phyloP scores from a whole-genome alignment of 2,888 invertebrate species.

The Trachelus stipa region DNA sequence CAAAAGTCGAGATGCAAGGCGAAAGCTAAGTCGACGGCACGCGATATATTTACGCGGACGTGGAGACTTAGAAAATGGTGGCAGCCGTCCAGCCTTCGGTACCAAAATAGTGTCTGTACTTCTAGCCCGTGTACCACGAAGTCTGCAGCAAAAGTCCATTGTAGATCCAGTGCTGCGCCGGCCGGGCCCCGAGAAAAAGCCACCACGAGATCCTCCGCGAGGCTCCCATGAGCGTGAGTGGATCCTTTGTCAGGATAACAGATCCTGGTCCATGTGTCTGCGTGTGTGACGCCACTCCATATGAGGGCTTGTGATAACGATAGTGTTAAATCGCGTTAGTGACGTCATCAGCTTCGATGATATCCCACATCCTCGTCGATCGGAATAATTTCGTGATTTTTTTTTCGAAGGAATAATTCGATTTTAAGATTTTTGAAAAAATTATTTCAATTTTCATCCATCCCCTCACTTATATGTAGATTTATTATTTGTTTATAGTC shows the following conservation, averaged over 20 bases:
- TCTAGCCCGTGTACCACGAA: conserved; percentile 32
- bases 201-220: conserved; percentile 33
- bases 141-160: conserved; percentile 20
- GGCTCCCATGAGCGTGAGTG: conserved; percentile 61
- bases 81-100: conserved; percentile 60
- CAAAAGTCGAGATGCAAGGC: conserved; percentile 35
- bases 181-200: conserved; percentile 38
- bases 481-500: too few relatives aligned
- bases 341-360: not conserved
- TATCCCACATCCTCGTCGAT: not conserved
- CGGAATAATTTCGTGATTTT: not conserved
- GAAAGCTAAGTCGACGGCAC: conserved; percentile 31
- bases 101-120: conserved; percentile 42
- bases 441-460: too few relatives aligned
- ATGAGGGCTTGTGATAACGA: not conserved
- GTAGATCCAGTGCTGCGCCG: conserved; percentile 48
- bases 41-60: conserved; percentile 63
- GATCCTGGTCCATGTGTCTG: conserved; percentile 13
- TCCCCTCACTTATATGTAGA: too few relatives aligned
- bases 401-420: too few relatives aligned
- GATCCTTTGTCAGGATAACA: conserved; percentile 29
- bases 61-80: conserved; percentile 60
- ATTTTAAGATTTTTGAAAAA: too few relatives aligned
- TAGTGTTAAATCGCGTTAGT: not conserved
- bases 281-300: not conserved